Evolutionary conservation across 2,888 invertebrate genomes (phyloP), one percentile per base, ranked within the genome.

Genomic region (Brachyopa scutellaris): DNA sequence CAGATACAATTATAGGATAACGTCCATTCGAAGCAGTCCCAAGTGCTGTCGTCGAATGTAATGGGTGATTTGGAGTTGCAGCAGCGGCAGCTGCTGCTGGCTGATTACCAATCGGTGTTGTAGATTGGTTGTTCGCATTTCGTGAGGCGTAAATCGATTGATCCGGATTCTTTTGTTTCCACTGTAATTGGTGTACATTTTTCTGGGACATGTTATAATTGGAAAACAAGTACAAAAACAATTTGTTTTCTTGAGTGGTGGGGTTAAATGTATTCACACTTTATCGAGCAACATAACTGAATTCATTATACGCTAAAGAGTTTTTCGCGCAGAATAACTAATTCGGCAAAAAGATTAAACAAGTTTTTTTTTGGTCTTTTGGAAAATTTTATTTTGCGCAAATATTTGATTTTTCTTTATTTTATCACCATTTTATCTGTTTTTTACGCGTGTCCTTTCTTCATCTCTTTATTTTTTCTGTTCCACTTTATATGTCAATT

Each of bases 181-280:
- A 89, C 86, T 89, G 89, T 85, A 86, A 87, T 86, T 87, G 85
- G 84, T 87, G 88, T 85, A 86, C 89, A 88, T 89, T 89, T 88
- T 89, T 89, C 40, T 89, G 90, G 87, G 89, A 89, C 89, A 89
- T 89, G 86, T 87, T 88, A 87, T 70, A 70, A 72, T 62, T 61
- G 53, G 64, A 76, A 84, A 80, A 80, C 79, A 84, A 61, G 36
- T 77, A 77, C 77, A 77, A 82, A 82, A 77, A 77, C 77, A 72
- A 66, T 70, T 76, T 82, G 77, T 82, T 77, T 42, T 82, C 62
- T 69, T 33, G 19, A 26, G 4, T 31, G 53, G 11, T 26, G 31
- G 49, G 57, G 42, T 53, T 59, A 53, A 64, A 76, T 42, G 33
- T 47, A 40, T 72, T 82, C 77, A 77, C 77, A 77, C 70, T 82